Conservation (phyloP, 2,888 invertebrate species). For the Frankliniella intonsa region DNA sequence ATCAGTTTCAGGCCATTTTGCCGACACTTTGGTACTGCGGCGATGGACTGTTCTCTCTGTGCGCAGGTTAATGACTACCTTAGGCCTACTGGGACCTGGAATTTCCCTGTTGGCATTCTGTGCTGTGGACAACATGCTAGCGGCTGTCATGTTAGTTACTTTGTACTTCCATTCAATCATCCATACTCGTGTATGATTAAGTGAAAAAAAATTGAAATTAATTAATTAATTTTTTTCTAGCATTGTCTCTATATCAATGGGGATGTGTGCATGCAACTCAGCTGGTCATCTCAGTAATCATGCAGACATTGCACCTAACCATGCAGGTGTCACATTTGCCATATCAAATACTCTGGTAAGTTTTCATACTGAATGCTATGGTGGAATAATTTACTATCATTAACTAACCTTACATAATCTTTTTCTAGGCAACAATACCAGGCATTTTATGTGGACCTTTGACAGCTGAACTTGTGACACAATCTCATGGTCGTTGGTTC, state of each 20-base stretch:
- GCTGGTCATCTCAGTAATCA: conserved; percentile 73
- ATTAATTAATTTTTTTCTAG: conserved; percentile 44
- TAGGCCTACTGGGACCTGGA: conserved; percentile 68
- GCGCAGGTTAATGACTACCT: conserved; percentile 63
- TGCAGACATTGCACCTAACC: conserved; percentile 70
- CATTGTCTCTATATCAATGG: conserved; percentile 69
- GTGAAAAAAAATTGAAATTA: too few species aligned
- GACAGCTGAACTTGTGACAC: conserved; percentile 64
- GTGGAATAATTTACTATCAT: neutral
- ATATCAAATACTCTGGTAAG: conserved; percentile 67
- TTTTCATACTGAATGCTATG: conserved; percentile 15
- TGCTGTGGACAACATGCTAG: conserved; percentile 61
- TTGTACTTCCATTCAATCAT: conserved; percentile 28
- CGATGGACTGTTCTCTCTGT: conserved; percentile 65
- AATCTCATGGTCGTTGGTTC: conserved; percentile 66
- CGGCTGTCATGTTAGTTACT: conserved; percentile 57
- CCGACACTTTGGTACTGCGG: conserved; percentile 59
- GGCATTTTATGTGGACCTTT: conserved; percentile 71
- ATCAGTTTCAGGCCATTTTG: conserved; percentile 64
- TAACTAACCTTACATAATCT: neutral
- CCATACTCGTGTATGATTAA: conserved; percentile 8
- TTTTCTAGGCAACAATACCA: conserved; percentile 62
- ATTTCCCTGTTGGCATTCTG: conserved; percentile 65
- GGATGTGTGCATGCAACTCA: conserved; percentile 68
- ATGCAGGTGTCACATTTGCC: conserved; percentile 71